Evolutionary conservation across 1,140 invertebrate genomes (phyloP).

Genomic region (Cephus cinctus): DNA sequence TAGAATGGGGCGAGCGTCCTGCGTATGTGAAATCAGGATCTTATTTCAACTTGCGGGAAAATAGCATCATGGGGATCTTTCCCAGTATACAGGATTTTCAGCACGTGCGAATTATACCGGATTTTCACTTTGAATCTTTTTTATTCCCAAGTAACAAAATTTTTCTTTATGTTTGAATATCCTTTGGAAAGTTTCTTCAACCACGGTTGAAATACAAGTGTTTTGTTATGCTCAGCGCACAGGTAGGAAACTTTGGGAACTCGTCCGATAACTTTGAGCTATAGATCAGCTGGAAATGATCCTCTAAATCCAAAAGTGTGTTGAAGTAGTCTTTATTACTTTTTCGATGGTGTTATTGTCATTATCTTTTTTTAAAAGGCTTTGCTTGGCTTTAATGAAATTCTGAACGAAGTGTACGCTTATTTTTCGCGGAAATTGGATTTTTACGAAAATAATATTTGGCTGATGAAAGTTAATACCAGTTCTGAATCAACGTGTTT

Average conservation of each 20-base stretch:
- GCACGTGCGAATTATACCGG: background rate
- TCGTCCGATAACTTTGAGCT: background rate
- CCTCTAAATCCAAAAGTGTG: background rate
- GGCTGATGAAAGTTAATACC: background rate
- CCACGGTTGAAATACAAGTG: background rate
- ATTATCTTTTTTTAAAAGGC: background rate
- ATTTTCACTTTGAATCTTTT: background rate
- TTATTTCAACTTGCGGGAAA: background rate
- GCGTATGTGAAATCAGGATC: background rate
- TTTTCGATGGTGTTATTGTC: background rate
- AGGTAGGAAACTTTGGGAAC: background rate
- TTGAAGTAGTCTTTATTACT: background rate
- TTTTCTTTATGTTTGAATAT: background rate
- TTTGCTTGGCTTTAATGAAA: background rate
- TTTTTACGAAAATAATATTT: background rate
- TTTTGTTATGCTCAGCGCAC: background rate
- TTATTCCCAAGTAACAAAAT: background rate
- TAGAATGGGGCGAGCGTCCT: background rate
- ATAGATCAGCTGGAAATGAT: background rate
- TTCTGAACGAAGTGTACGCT: background rate
- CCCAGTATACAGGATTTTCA: background rate
- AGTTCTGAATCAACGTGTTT: background rate
- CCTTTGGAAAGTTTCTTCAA: background rate
- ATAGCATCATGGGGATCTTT: background rate
- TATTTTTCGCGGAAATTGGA: background rate